phyloP scores from a whole-genome alignment of 53 echinoderm and acorn worm species.

The Apostichopus leukothele region DNA sequence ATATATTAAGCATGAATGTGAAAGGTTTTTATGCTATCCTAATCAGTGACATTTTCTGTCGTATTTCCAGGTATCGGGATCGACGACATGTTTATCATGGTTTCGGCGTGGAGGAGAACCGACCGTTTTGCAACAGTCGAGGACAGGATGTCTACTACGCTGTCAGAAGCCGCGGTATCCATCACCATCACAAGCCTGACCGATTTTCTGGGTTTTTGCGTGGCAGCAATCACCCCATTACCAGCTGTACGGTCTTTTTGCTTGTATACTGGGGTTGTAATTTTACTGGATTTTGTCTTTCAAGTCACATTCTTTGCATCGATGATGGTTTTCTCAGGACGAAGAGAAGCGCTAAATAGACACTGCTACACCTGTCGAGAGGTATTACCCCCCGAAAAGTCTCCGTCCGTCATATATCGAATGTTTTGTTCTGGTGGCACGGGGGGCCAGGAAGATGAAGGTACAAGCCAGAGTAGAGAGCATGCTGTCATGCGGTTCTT shows the following conservation, averaged over 20 bases:
- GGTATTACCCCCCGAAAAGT: constrained; percentile 49
- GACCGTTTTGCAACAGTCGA: constrained; percentile 11
- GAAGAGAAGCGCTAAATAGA: constrained; percentile 53
- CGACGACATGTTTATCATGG: constrained; percentile 63
- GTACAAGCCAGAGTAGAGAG: constrained; percentile 11
- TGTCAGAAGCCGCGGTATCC: constrained; percentile 72
- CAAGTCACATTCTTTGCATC: constrained; percentile 78
- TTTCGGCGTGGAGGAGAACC: constrained; percentile 57
- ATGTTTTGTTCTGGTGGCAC: constrained; percentile 60
- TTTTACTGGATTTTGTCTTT: constrained; percentile 62
- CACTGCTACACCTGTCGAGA: constrained; percentile 47
- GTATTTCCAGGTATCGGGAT: constrained; percentile 53
- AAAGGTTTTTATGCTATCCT: neutral
- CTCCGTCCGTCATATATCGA: constrained; percentile 32
- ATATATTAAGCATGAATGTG: too few species aligned
- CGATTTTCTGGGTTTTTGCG: constrained; percentile 65
- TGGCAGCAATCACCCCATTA: constrained; percentile 64
- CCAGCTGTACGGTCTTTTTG: constrained; percentile 66
- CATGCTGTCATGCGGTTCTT: constrained; percentile 64
- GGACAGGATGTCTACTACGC: constrained; percentile 61
- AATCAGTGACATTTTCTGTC: neutral
- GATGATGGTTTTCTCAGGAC: constrained; percentile 69
- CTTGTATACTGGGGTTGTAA: constrained; percentile 61
- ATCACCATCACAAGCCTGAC: constrained; percentile 77
- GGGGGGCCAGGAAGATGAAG: neutral